A percentile compares a stretch with the other conserved stretches of the same genome.
Evolutionary conservation across 2,797 vertebrate species (phyloP).

Genomic region (Malurus splendens): DNA sequence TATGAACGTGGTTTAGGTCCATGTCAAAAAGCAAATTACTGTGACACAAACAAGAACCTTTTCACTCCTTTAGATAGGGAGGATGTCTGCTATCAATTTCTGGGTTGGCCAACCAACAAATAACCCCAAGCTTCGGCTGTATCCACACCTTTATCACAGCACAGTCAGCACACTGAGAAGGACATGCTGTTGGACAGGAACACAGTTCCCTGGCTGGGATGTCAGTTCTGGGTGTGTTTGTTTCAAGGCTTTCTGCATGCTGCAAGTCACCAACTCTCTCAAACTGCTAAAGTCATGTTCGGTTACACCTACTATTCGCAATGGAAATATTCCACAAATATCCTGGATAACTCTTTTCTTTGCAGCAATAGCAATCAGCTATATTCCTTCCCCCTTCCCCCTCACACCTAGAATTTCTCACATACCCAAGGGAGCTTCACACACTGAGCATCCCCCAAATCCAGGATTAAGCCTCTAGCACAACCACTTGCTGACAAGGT

Average conservation of each 20-base stretch:
- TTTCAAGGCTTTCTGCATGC: not conserved
- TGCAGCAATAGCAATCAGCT: not conserved
- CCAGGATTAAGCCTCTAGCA: not conserved
- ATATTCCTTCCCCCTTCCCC: not conserved
- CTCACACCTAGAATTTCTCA: not conserved
- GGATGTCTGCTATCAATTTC: not conserved
- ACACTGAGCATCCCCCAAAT: not conserved
- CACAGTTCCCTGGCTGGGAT: not conserved
- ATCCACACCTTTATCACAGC: not conserved
- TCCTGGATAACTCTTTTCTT: not conserved
- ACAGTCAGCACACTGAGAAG: not conserved
- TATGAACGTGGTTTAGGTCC: not conserved
- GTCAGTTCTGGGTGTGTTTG: not conserved
- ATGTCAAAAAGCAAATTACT: not conserved
- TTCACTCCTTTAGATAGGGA: not conserved
- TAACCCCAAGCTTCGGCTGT: not conserved
- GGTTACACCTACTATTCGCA: not conserved
- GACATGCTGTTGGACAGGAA: not conserved
- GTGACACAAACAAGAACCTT: not conserved
- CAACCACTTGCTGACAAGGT: not conserved
- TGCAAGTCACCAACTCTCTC: not conserved
- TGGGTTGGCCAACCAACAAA: not conserved
- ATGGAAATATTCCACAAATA: not conserved
- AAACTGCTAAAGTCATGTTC: not conserved
- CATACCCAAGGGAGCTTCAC: not conserved